A percentile compares a stretch with the other conserved stretches of the same genome.
phyloP scores from a whole-genome alignment of 23 tunicate species.

The Ascidia mentula region DNA sequence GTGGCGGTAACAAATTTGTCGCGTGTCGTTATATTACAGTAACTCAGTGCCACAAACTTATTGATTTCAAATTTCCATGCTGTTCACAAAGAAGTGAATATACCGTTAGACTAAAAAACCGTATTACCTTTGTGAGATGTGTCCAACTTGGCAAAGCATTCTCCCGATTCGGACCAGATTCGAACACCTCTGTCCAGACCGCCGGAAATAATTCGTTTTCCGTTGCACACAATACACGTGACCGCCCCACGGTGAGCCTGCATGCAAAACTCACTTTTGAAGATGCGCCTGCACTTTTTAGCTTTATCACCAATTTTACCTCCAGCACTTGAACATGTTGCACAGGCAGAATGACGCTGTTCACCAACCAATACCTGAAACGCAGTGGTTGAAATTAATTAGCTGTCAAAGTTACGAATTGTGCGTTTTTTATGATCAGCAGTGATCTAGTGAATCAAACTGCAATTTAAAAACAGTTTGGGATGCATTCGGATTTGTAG shows the following conservation, averaged over 20 bases:
- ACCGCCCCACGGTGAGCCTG: slow-evolving; percentile 76
- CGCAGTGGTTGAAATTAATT: background rate
- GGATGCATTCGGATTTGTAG: too few species aligned
- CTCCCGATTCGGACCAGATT: slow-evolving; percentile 58
- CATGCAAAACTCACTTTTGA: background rate
- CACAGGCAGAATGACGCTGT: slow-evolving; percentile 19
- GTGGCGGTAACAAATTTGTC: too few species aligned
- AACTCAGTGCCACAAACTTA: too few species aligned
- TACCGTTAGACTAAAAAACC: too few species aligned
- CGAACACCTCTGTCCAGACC: slow-evolving; percentile 60
- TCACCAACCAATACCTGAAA: slow-evolving; percentile 36
- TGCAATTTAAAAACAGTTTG: too few species aligned
- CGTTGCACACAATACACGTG: slow-evolving; percentile 44
- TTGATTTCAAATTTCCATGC: too few species aligned
- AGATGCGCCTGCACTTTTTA: too few species aligned
- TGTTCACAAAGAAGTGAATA: too few species aligned
- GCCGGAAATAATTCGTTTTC: slow-evolving; percentile 65
- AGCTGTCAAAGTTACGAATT: too few species aligned
- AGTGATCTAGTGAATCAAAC: too few species aligned
- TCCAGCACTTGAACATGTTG: slow-evolving; percentile 35
- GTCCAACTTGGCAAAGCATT: slow-evolving; percentile 55
- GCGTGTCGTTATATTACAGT: too few species aligned
- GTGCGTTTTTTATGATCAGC: too few species aligned
- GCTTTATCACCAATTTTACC: slow-evolving; percentile 10
- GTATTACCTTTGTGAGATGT: slow-evolving; percentile 47